phyloP scores from a whole-genome alignment of 2,888 invertebrate species.

The Melanostoma scalare region DNA sequence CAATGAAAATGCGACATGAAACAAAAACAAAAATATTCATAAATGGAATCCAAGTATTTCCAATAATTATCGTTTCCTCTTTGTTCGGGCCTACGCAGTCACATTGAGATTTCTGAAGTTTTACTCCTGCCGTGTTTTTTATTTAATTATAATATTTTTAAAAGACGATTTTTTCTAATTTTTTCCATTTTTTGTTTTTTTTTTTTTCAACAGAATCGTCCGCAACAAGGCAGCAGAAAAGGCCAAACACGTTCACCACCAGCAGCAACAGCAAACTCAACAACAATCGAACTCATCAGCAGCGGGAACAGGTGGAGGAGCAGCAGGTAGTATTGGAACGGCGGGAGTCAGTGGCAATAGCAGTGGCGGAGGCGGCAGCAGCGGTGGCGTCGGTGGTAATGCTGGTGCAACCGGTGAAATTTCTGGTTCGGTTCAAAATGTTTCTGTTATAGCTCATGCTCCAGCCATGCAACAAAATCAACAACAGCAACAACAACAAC shows the following conservation, averaged over 20 bases:
- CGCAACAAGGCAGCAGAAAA: constrained; percentile 98
- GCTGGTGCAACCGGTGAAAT: constrained; percentile 61
- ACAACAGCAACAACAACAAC: constrained; percentile 74
- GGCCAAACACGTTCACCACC: constrained; percentile 93
- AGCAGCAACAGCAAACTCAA: constrained; percentile 75
- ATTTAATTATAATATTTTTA: no score
- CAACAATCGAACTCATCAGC: constrained; percentile 74
- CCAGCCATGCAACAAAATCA: constrained; percentile 79
- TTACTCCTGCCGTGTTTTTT: no score
- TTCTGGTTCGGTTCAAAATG: constrained; percentile 57
- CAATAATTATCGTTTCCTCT: no score
- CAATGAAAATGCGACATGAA: no score
- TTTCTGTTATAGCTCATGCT: constrained; percentile 87
- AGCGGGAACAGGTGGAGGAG: constrained; percentile 51
- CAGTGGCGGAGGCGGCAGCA: constrained; percentile 77
- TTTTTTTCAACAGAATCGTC: constrained; percentile 88
- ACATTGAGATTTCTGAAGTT: no score
- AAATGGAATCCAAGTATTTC: no score
- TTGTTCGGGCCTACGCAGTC: no score
- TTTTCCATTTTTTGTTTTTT: constrained; percentile 9
- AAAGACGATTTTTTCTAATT: no score
- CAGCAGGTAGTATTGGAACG: constrained; percentile 77
- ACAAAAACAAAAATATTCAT: no score
- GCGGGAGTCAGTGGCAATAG: constrained; percentile 74
- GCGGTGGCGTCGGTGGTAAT: constrained; percentile 61